Evolutionary conservation across 2,888 invertebrate genomes (phyloP), one percentile per base, ranked within the genome.

Genomic region (Agrotis exclamationis): DNA sequence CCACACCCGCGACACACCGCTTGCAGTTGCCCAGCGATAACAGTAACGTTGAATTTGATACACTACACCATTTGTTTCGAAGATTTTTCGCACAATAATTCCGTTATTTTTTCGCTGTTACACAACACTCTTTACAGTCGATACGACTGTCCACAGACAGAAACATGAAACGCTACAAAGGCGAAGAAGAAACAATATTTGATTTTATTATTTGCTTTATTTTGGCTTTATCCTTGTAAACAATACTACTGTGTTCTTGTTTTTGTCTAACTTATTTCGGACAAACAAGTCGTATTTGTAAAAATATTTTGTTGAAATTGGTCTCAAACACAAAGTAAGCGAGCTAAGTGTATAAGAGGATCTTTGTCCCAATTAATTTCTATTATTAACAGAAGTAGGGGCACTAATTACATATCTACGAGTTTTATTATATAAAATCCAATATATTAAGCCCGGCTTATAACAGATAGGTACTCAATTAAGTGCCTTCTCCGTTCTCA

Each of bases 111-210:
- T 39, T 48, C n/a, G 7, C n/a, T 70, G 63, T 79, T 59, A 59
- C 13, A 20, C 22, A 66, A 81, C 45, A 33, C 9, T 50, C 14
- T 60, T 57, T 67, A 56, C 13, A 20, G 51, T 57, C 39, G 45
- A 76, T 66, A 75, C 63, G 54, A 62, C 59, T 63, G 59, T 54
- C 45, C 58, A 62, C 51, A 76, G 51, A 71, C 53, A 58, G 50
- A 47, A 72, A 74, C 56, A 73, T 63, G 53, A 82, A 65, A 67
- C 53, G 51, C 18, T 58, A 57, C 54, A 78, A 82, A 74, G 54
- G 39, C 50, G 20, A 33, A 59, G 24, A 54, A 24, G 44, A 20
- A 20, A 75, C 22, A 51, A 50, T 39, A 60, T 62, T 78, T 62
- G 66, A 13, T 48, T 65, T 66, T 51, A 7, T 33, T 48, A 18